Base-by-base conservation (phyloP, 2,888 invertebrate species). In the Thecocarcelia acutangulata region DNA sequence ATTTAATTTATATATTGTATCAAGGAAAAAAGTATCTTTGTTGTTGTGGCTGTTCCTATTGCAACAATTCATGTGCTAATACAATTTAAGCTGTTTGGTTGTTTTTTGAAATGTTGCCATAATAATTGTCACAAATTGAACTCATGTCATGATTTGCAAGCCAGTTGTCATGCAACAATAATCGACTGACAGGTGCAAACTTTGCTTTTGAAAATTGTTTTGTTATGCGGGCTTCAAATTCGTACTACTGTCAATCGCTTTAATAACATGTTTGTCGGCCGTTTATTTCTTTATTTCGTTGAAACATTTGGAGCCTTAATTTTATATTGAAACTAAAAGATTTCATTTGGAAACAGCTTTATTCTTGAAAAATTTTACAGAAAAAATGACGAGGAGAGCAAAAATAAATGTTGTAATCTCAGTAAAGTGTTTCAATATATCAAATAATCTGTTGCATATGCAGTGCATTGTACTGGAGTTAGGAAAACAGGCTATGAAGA, bases 51-150 rank as follows among this genome's bases (percentile, higher is more conserved):
- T 72, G 17, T 48, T 75, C 37, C 46, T 61, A 12, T 19, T 59
- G 56, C 42, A 70, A n/a, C 46, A 52, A 64, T 75, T 80, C 77
- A 83, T 70, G 56, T 58, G 58, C 70, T 72, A 78, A 78, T 78
- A 72, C 50, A 78, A 28, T 78, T 72, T 78, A 79, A 72, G 69
- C 63, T 40, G 40, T 75, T 70, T 75, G 75, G 64, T 85, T 78
- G 50, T 24, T 59, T 37, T 79, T 84, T 87, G 86, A 88, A 87
- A 88, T 88, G 88, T 87, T 88, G 88, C 88, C 87, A 88, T 85
- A 87, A 88, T 88, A 88, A 88, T 88, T 88, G 87, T 88, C 88
- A 88, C 88, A 88, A 88, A 88, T 88, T 88, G 87, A 88, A 88
- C 87, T 87, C 87, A 87, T 88, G 88, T 87, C 87, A 87, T 88